Evolutionary conservation across 2,888 invertebrate species (phyloP), one percentile per base, ranked within the genome.

Genomic region (Nymphalis polychloros): DNA sequence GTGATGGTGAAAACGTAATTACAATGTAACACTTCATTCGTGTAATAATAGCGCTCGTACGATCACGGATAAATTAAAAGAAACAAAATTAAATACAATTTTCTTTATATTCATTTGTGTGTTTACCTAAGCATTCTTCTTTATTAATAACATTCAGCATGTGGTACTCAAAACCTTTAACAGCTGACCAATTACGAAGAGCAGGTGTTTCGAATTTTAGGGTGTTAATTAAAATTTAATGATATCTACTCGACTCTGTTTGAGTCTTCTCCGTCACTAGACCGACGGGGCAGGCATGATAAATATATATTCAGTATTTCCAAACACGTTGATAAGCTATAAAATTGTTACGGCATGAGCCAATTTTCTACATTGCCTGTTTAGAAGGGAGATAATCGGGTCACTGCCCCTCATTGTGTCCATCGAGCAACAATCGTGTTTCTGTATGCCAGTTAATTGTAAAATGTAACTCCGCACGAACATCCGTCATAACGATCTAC

Each of bases 1-100:
- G 74, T 76, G 78, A 83, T 81, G 82, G 87, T 85, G 87, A 88
- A 88, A 88, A 85, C 80, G 76, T 78, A 81, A 83, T 82, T 80
- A 78, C 76, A 69, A 76, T 73, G 72, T 74, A 72, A 59, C 59
- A 59, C 41, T 23, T 41, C 50, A 46, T 53, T 13, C 59, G 49
- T 50, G 41, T 50, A 59, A 27, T 59, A 46, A 49, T 50, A 59
- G 41, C 46, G 46, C 23, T 50, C 35, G 59, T 50, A 65, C 41
- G 49, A 50, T 65, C 50, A 48, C 35, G 13, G 41, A 41, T 41
- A 41, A 41, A 41, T 41, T 41, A 41, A 41, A 41, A 41, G 4
- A 4, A 41, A 13, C 41, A 41, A 13, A 31, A 31, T 31, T 41
- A 4, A 41, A 4, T 41, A 41, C 13, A 41, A 13, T 31, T 31